Evolutionary conservation across 2,797 vertebrate species (phyloP).

Genomic region (Argya squamiceps): DNA sequence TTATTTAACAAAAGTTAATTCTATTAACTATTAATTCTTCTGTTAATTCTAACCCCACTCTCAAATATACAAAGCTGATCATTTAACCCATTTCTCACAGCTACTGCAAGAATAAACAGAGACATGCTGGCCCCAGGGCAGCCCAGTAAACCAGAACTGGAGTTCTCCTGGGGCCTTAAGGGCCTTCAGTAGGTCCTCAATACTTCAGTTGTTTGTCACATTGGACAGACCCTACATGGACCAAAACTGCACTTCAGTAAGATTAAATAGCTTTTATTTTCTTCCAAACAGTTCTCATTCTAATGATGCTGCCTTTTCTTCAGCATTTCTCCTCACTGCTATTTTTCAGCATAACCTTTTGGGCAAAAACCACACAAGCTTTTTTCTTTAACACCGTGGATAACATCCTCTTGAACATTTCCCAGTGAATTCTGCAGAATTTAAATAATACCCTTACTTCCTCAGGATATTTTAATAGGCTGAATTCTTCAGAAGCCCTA

Average conservation of each 20-base stretch:
- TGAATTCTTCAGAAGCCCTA: neutral
- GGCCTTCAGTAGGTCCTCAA: neutral
- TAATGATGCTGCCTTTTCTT: neutral
- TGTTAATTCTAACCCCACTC: neutral
- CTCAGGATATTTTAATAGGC: neutral
- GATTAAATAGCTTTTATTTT: neutral
- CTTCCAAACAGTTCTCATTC: neutral
- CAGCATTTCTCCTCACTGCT: neutral
- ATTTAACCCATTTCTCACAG: neutral
- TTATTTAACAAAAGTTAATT: neutral
- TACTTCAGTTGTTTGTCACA: neutral
- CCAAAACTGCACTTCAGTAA: neutral
- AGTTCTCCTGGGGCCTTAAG: accelerated
- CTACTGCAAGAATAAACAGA: neutral
- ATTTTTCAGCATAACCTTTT: neutral
- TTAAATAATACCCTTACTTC: neutral
- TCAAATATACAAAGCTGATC: neutral
- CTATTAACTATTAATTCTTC: neutral
- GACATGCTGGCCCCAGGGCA: neutral
- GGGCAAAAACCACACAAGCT: neutral
- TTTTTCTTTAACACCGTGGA: neutral
- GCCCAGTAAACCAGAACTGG: neutral
- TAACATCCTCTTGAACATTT: neutral
- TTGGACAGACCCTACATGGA: neutral
- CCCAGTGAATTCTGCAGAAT: neutral